Evolutionary conservation across 2,888 invertebrate genomes (phyloP).

Genomic region (Catocala fraxini): DNA sequence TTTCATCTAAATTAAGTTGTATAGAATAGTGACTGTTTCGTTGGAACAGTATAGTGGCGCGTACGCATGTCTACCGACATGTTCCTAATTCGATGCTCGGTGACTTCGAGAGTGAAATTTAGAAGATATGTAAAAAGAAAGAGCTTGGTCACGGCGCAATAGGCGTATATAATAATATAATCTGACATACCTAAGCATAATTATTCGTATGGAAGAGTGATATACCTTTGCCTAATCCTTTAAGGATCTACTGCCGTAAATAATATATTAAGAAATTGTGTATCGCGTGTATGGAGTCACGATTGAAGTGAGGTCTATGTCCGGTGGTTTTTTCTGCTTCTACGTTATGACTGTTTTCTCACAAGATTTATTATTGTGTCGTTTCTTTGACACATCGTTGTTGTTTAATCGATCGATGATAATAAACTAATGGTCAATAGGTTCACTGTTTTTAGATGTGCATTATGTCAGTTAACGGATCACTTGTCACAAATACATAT

Average conservation of each 20-base stretch:
- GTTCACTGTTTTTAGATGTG: neutral
- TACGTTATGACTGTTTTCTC: constrained; percentile 35
- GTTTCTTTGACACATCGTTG: constrained; percentile 48
- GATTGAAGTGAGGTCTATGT: constrained; percentile 28
- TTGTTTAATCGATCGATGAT: constrained; percentile 59
- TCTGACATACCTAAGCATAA: no score
- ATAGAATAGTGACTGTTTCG: neutral
- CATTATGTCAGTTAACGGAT: no score
- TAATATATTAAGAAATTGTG: neutral
- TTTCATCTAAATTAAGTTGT: constrained; percentile 22
- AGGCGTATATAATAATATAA: no score
- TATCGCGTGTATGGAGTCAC: constrained; percentile 10
- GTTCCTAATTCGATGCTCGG: no score
- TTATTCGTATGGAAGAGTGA: no score
- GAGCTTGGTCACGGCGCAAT: no score
- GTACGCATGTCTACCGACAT: no score
- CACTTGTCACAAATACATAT: no score
- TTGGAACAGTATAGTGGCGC: no score
- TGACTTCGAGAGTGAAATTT: no score
- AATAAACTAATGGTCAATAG: constrained; percentile 19
- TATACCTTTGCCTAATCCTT: constrained; percentile 2
- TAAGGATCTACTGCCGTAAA: neutral
- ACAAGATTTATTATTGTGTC: constrained; percentile 54
- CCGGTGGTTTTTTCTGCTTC: constrained; percentile 22
- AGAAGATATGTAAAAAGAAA: no score